Evolutionary conservation across 2,797 vertebrate genomes (phyloP), one percentile per base, ranked within the genome.

Genomic region (Neomorphus geoffroyi): DNA sequence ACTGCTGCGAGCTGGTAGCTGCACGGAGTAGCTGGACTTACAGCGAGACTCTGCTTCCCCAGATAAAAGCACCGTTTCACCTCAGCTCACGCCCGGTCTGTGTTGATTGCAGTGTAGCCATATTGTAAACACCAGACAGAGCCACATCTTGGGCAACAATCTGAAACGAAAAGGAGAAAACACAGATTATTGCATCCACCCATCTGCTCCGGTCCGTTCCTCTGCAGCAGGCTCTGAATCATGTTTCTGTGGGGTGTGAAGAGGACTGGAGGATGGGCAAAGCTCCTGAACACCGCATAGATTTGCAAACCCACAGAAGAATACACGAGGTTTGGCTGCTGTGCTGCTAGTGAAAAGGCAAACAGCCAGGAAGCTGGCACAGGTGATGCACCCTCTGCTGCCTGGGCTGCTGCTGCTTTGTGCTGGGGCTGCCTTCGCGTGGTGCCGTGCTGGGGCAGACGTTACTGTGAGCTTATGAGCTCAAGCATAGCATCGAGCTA

Each of bases 281-380:
- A 43, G 37, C 11, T 86, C n/a, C 39, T 27, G 54, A 56, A 9
- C 4, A 2, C 27, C 66, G 32, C 39, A 18, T 0, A 60, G 35
- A 65, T 9, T 39, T 86, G 30, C 57, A 78, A 61, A 92, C 45
- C n/a, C 48, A 13, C 30, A 30, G 65, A 12, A 86, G 9, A 88
- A 17, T 56, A 62, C 1, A 2, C 0, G 3, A 32, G 7, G 4
- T 19, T 27, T 41, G 14, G 33, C 16, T 8, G 7, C 43, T 19
- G 13, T 87, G 43, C 19, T 12, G 11, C 4, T 0, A 0, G 33
- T 33, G 45, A 13, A 54, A 24, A 41, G 18, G 7, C 0, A 7
- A 61, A 19, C 33, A 74, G 26, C 14, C 41, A 48, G 46, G 37
- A 37, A 90, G 3, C 39, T 0, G 3, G 72, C n/a, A 43, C 3